Evolutionary conservation across 1,140 invertebrate genomes (phyloP).

Genomic region (Probaryconus sp.): DNA sequence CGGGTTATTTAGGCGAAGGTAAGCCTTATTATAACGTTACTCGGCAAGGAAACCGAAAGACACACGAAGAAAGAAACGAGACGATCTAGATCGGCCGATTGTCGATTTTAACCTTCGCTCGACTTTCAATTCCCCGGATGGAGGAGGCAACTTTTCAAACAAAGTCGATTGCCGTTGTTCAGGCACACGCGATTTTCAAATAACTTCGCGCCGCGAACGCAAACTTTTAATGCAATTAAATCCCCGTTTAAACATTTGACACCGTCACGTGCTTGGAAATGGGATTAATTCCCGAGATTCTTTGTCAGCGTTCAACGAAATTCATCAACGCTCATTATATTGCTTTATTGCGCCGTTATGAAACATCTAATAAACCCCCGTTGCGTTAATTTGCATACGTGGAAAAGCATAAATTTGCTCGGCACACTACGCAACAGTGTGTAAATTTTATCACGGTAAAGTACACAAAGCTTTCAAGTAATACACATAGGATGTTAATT

Average conservation of each 20-base stretch:
- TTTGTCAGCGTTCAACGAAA: too few species aligned
- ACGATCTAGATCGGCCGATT: conserved; percentile 19
- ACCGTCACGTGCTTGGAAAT: too few species aligned
- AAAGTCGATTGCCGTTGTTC: too few species aligned
- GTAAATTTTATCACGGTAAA: conserved; percentile 18
- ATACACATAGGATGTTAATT: conserved; percentile 37
- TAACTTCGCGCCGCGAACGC: too few species aligned
- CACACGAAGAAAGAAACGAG: too few species aligned
- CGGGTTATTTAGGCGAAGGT: conserved; percentile 34
- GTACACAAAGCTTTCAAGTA: conserved; percentile 25
- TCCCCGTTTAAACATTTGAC: too few species aligned
- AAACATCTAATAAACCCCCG: too few species aligned
- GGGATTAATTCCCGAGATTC: too few species aligned
- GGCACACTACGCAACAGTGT: conserved; percentile 5
- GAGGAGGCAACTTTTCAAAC: conserved; percentile 13
- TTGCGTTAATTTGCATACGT: neutral
- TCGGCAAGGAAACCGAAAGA: conserved; percentile 15
- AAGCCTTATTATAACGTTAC: conserved; percentile 28
- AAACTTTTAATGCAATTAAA: too few species aligned
- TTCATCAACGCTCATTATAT: neutral
- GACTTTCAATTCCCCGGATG: conserved; percentile 29
- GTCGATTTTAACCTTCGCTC: conserved; percentile 18
- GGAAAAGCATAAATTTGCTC: conserved; percentile 21
- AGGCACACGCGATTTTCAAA: too few species aligned
- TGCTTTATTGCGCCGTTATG: too few species aligned